These are phyloP conservation scores for Uloborus diversus DNA, from an alignment of 1,140 invertebrate species.

Conservation along the genomic window DNA sequence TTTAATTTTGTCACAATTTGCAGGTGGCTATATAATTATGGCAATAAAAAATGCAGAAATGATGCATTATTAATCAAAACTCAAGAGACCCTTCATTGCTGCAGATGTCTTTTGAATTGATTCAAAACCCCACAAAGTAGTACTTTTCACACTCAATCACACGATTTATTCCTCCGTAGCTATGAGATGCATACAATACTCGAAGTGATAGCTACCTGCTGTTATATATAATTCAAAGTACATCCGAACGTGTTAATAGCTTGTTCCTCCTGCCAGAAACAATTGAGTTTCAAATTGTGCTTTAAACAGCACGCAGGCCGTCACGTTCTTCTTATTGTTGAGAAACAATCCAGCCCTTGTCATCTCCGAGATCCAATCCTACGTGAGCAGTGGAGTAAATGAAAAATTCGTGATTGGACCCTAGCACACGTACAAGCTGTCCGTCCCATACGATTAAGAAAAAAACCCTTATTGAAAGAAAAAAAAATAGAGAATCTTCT, in stretches of 20 bases:
- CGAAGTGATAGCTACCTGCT: no score
- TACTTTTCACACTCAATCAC: no score
- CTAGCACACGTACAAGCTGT: slow-evolving; percentile 24
- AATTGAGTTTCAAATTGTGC: neutral
- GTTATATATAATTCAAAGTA: neutral
- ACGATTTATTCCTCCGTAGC: no score
- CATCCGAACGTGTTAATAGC: slow-evolving; percentile 17
- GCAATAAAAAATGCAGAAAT: no score
- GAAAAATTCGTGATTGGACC: slow-evolving; percentile 50
- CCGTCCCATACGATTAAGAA: slow-evolving; percentile 25
- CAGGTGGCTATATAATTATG: no score
- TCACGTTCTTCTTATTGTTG: slow-evolving; percentile 40
- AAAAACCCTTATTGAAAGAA: slow-evolving; percentile 24
- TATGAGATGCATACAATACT: no score
- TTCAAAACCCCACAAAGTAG: no score
- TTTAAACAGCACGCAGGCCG: neutral
- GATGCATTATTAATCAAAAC: no score
- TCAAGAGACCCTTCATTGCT: no score
- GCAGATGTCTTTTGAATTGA: no score
- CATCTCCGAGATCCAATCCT: neutral
- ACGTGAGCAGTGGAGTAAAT: slow-evolving; percentile 30
- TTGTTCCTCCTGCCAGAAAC: neutral
- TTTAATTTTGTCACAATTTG: no score
- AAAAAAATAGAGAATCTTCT: slow-evolving; percentile 27
- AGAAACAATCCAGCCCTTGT: neutral